Evolutionary conservation across 2,113 vertebrate species (phyloP), one percentile per base, ranked within the genome.

Genomic region (Menura novaehollandiae): DNA sequence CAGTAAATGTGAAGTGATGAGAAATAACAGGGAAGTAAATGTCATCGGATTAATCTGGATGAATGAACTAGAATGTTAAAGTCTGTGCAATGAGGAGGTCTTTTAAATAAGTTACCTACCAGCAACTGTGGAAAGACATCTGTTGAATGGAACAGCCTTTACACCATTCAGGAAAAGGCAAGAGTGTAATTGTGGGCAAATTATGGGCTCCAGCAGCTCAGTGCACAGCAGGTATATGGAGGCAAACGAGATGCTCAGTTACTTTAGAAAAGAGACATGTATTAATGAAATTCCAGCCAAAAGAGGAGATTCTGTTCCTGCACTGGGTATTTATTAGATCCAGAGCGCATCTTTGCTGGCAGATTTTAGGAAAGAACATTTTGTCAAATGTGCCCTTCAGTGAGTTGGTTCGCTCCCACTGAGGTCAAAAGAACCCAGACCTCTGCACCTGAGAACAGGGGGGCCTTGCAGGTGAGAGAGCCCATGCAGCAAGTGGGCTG

Each of bases 131-230:
- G 49, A 91, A 92, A 85, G 88, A 47, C 77, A 89, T 85, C 83
- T 89, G 83, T 72, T 80, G 95, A 92, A 89, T 10, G 49, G 75
- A 91, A 73, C 30, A 75, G 53, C 35, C 60, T 92, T 71, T 37
- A 58, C 5, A 60, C 37, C 49, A 78, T 66, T 93, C 86, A 94
- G 58, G 69, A 75, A 76, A 89, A 96, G 87, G 67, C 37, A 49
- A 59, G 83, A 92, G 69, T 87, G 64, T 76, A 94, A 89, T 46
- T 93, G 88, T 79, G 80, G 83, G 77, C 73, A 89, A 92, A 95
- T 87, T 37, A 92, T 13, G 62, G 77, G 77, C 80, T 95, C 68
- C 46, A 89, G 69, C 85, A 91, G 91, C 86, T 81, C 80, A 51
- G 53, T 49, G 83, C 80, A 89, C 88, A 87, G 86, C 93, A 89